Evolutionary conservation across 2,888 invertebrate genomes (phyloP), one percentile per base, ranked within the genome.

Genomic region (Hirtodrosophila trivittata): DNA sequence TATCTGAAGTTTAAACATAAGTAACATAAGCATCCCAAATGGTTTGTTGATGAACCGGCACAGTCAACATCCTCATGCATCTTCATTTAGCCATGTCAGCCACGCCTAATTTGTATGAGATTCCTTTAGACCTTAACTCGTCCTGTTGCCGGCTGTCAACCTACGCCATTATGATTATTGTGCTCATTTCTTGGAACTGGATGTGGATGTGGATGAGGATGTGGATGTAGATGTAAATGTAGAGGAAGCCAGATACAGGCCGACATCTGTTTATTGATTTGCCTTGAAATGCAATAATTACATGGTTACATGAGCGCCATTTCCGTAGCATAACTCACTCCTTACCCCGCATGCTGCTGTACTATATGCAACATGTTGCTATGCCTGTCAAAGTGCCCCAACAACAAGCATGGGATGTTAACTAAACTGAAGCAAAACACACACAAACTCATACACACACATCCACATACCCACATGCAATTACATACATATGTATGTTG

Each of bases 251-350:
- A 42, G 33, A 35, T 45, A 57, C 10, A 41, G 16, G 43, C 51
- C 18, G 33, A 41, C 57, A 62, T 63, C 55, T 54, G 67, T 77
- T 51, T 76, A 83, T 77, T 81, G 78, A 83, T 78, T 81, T 78
- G 69, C 43, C 55, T 52, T 65, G 73, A 75, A 77, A 75, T 75
- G 77, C 56, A 70, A 76, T 82, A 78, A 83, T 82, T 83, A 81
- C 69, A 82, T 75, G 78, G 60, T 58, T 72, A 81, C 73, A 81
- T 70, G 75, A 70, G 66, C 66, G 45, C 58, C 76, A 62, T 81
- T 76, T 82, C 83, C 81, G 74, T 57, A 52, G 66, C 76, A 78
- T 76, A 65, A 76, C 58, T 80, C 74, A 74, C 41, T 26, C 42
- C 9, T 45, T 37, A 32, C 10, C 38, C 39, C 35, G 9, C n/a